Evolutionary conservation across 2,888 invertebrate genomes (phyloP).

Genomic region (Dryadula phaetusa): DNA sequence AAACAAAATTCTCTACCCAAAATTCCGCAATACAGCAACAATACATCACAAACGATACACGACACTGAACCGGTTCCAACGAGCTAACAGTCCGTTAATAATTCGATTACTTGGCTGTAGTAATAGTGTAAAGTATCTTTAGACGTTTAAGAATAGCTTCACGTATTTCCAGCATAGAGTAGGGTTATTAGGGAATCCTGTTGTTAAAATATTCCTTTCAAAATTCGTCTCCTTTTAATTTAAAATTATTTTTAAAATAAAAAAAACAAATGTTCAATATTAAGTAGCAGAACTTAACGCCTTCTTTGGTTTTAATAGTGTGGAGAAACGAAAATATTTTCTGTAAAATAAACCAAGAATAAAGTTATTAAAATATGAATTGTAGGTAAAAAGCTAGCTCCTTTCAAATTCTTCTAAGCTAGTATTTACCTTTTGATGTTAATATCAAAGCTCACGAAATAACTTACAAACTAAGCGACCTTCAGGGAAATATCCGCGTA

Average conservation of each 20-base stretch:
- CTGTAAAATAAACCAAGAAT: not conserved
- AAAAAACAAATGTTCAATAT: too few relatives aligned
- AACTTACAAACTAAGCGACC: slow-evolving; percentile 9
- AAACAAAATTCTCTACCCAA: not conserved
- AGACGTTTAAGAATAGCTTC: not conserved
- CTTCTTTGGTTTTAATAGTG: too few relatives aligned
- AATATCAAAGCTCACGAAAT: slow-evolving; percentile 17
- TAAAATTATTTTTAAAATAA: too few relatives aligned
- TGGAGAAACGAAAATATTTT: not conserved
- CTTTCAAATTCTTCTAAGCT: not conserved
- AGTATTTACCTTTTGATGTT: slow-evolving; percentile 15
- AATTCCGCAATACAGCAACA: slow-evolving; percentile 10
- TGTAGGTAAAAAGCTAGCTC: not conserved
- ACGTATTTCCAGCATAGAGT: not conserved
- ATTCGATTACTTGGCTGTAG: slow-evolving; percentile 3
- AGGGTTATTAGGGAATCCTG: too few relatives aligned
- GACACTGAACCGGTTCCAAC: slow-evolving; percentile 15
- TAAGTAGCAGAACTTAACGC: too few relatives aligned
- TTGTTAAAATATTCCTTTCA: too few relatives aligned
- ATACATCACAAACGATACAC: slow-evolving; percentile 9
- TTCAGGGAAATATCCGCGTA: slow-evolving; percentile 5
- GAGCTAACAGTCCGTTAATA: slow-evolving; percentile 6
- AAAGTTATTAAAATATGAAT: not conserved
- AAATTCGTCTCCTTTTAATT: too few relatives aligned
- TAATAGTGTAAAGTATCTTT: not conserved